Base-by-base conservation (phyloP, 2,113 vertebrate genomes). In the Numida meleagris region DNA sequence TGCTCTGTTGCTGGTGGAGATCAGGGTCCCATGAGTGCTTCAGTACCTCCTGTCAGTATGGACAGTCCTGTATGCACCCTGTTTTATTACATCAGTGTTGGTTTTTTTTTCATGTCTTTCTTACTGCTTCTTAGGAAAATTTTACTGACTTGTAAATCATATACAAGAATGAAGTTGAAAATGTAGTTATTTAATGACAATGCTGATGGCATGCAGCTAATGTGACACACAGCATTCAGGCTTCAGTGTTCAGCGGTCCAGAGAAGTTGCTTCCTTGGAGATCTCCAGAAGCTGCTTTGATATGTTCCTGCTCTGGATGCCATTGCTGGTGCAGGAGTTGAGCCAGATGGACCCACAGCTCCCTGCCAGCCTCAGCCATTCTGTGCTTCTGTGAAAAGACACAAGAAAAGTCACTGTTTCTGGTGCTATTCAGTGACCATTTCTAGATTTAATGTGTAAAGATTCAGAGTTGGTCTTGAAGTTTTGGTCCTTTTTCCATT, bases 61-160 rank as follows among this genome's bases (percentile, higher is more conserved):
- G 12, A 11, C n/a, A 27, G 13, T 20, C 7, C 34, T 4, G 14
- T 6, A 4, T 0, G 5, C 16, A 18, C 34, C 38, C 48, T 73
- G 15, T 25, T 86, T 57, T 38, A 80, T 7, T 6, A 29, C 57
- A 66, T 11, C 14, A 31, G 2, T 3, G 11, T 45, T 31, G 1
- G 1, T 15, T 13, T 13, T 50, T 4, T 12, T 27, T 27, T 31
- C 9, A 3, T 55, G 2, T 38, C 7, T 82, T 83, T 75, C n/a
- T 67, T 33, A 25, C 9, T 10, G 9, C 12, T 58, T 38, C 21
- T 33, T 33, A 40, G 36, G 27, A 50, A 80, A 84, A 40, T 43
- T 36, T 46, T 45, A 5, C 38, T 61, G 16, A 14, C 31, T 59
- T 53, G 15, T 40, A 51, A 57, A 50, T 38, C 34, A 5, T 27